Conservation (phyloP, 2,888 invertebrate genomes). For the Coelopa pilipes region DNA sequence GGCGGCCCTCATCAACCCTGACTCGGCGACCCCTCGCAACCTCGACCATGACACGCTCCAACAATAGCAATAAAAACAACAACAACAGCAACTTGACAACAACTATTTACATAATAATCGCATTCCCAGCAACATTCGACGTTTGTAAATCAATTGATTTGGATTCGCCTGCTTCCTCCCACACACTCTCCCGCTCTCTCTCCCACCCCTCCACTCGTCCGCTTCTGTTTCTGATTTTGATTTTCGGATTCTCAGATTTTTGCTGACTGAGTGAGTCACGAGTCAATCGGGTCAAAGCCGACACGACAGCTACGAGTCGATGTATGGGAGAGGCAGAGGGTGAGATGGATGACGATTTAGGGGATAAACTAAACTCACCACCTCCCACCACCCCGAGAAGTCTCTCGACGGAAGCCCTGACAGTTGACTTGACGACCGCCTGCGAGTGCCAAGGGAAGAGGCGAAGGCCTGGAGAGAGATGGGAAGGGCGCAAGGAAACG, state of each 20-base stretch:
- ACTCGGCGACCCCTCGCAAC: too few species aligned
- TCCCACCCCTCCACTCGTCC: too few species aligned
- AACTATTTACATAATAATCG: conserved; percentile 21
- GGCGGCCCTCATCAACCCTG: background rate
- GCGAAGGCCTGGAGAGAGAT: background rate
- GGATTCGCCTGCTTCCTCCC: conserved; percentile 8
- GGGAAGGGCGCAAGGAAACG: background rate
- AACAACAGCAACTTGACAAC: conserved; percentile 13
- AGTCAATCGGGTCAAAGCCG: too few species aligned
- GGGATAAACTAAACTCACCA: background rate
- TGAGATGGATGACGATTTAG: background rate
- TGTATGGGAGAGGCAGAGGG: background rate
- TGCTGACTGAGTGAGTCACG: conserved; percentile 1
- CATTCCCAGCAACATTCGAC: background rate
- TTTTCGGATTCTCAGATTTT: background rate
- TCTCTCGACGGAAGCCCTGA: background rate
- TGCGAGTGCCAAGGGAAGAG: background rate
- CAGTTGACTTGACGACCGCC: too few species aligned
- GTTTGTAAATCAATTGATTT: conserved; percentile 17
- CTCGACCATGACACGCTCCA: too few species aligned
- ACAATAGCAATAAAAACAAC: too few species aligned
- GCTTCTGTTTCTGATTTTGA: too few species aligned
- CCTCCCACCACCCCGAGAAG: background rate
- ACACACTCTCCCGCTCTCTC: too few species aligned
- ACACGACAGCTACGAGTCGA: background rate